Conservation (phyloP, 2,113 vertebrate species). For the Maccullochella peelii region DNA sequence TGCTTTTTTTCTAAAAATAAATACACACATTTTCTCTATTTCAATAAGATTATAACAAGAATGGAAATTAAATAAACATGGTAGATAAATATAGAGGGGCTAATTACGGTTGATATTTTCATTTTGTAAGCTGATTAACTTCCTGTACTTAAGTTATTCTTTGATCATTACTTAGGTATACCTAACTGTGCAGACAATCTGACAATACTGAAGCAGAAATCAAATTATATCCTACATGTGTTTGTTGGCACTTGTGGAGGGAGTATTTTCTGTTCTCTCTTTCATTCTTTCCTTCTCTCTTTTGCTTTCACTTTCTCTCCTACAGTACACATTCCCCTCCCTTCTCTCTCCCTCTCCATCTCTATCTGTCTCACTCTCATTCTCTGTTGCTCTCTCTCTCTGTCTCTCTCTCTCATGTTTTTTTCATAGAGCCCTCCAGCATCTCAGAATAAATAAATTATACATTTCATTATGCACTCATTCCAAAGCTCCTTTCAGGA, state of each 20-base stretch:
- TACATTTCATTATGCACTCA: constrained; percentile 81
- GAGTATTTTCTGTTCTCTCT: constrained; percentile 23
- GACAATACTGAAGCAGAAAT: constrained; percentile 21
- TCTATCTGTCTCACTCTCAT: constrained; percentile 36
- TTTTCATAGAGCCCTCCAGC: constrained; percentile 79
- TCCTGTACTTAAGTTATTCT: neutral
- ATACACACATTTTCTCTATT: neutral
- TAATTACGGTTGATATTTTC: neutral
- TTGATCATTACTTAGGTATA: neutral
- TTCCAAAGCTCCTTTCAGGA: constrained; percentile 79
- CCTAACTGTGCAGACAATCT: neutral
- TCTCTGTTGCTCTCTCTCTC: constrained; percentile 12
- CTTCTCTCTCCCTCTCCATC: constrained; percentile 17
- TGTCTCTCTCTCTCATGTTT: constrained; percentile 75
- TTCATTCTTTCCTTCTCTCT: constrained; percentile 18
- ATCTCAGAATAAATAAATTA: constrained; percentile 82
- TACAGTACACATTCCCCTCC: constrained; percentile 10
- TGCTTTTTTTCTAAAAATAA: neutral
- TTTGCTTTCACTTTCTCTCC: constrained; percentile 36
- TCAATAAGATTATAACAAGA: neutral
- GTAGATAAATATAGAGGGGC: neutral
- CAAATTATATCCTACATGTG: constrained; percentile 29
- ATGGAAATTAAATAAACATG: neutral
- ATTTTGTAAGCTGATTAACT: constrained; percentile 16
- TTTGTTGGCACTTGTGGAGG: constrained; percentile 19